Evolutionary conservation across 1,140 invertebrate species (phyloP).

Genomic region (Leguminivora glycinivorella): DNA sequence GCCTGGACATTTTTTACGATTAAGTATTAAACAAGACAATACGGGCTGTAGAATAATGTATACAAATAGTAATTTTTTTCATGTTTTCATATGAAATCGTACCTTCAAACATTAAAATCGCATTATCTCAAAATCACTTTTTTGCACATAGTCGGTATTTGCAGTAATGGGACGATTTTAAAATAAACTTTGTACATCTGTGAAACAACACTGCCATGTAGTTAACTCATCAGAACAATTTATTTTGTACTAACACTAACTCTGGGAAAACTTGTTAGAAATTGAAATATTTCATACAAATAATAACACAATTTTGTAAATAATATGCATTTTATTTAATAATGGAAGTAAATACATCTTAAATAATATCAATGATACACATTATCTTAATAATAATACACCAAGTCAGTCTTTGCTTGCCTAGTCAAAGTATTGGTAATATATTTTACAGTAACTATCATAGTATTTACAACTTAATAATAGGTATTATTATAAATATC

Average conservation of each 20-base stretch:
- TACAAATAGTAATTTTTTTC: too few species aligned
- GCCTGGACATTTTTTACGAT: too few species aligned
- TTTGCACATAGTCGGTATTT: too few species aligned
- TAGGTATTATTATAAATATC: conserved; percentile 19
- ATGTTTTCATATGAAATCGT: too few species aligned
- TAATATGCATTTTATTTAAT: conserved; percentile 62
- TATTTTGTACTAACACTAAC: not conserved
- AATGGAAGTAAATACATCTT: conserved; percentile 64
- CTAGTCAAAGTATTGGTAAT: conserved; percentile 69
- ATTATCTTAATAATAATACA: conserved; percentile 62
- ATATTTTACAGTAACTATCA: conserved; percentile 50
- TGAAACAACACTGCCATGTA: not conserved
- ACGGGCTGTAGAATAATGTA: too few species aligned
- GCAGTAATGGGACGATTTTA: too few species aligned
- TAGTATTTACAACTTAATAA: conserved; percentile 49
- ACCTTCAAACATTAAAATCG: too few species aligned
- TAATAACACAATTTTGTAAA: conserved; percentile 43
- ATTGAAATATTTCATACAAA: conserved; percentile 11
- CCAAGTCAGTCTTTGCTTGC: conserved; percentile 77
- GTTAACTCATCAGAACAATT: not conserved
- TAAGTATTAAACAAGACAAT: too few species aligned
- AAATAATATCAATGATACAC: conserved; percentile 51
- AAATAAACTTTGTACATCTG: too few species aligned
- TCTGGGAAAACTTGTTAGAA: not conserved
- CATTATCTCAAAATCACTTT: too few species aligned